phyloP scores from a whole-genome alignment of 2,113 vertebrate species.

The Empidonax alnorum region DNA sequence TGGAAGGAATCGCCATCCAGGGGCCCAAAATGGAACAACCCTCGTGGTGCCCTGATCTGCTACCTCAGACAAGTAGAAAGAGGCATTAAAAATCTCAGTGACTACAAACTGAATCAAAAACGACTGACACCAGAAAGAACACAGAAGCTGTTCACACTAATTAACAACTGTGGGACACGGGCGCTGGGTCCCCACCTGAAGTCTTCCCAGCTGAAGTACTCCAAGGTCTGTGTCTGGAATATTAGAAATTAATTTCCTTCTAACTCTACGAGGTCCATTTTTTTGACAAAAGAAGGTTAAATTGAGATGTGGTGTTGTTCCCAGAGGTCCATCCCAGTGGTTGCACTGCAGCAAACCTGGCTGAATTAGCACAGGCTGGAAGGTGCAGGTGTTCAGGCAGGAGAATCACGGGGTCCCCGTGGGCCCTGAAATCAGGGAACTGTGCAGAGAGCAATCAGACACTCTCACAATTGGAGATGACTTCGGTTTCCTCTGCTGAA shows the following conservation, averaged over 20 bases:
- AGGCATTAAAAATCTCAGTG: background rate
- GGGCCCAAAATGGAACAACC: background rate
- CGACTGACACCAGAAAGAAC: background rate
- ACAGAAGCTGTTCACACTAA: background rate
- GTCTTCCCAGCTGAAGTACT: background rate
- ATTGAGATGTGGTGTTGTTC: background rate
- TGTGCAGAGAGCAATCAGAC: constrained; percentile 40
- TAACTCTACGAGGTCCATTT: background rate
- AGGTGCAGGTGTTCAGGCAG: constrained; percentile 29
- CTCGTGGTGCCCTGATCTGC: background rate
- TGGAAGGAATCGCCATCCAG: accelerated
- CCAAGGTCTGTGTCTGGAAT: background rate
- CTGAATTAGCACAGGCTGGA: background rate
- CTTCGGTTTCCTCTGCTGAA: constrained; percentile 44
- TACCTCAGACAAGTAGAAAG: background rate
- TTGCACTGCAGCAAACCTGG: background rate
- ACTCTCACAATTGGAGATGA: background rate
- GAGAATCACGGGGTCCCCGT: background rate
- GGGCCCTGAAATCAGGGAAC: constrained; percentile 12
- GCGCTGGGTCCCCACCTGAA: background rate
- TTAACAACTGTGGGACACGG: background rate
- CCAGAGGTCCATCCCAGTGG: background rate
- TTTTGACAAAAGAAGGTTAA: constrained; percentile 2
- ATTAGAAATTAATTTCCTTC: background rate
- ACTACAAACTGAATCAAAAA: background rate